phyloP scores from a whole-genome alignment of 2,113 vertebrate genomes.

The Carlito syrichta region DNA sequence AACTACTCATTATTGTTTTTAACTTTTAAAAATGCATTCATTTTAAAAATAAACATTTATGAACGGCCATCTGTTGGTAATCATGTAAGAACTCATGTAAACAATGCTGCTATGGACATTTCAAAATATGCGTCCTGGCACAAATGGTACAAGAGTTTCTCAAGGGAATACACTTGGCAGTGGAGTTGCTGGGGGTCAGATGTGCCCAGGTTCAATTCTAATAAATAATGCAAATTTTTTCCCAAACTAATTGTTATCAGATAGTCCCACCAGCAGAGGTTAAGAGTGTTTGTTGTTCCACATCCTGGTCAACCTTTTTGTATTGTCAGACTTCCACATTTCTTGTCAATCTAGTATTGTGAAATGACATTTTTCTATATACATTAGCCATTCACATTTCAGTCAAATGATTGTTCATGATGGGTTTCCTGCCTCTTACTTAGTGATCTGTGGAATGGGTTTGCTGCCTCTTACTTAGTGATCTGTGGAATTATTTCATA shows the following conservation, averaged over 20 bases:
- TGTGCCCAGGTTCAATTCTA: not conserved
- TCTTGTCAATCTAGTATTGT: not conserved
- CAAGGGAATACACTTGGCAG: not conserved
- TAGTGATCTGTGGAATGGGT: too few species aligned
- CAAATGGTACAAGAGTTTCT: not conserved
- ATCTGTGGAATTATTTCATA: not conserved
- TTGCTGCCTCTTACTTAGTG: too few species aligned
- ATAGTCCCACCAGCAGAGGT: not conserved
- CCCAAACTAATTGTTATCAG: not conserved
- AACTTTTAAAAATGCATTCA: not conserved
- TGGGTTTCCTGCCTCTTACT: not conserved
- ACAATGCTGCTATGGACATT: not conserved
- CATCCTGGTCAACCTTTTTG: not conserved
- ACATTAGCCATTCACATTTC: not conserved
- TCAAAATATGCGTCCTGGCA: not conserved
- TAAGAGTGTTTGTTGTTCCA: not conserved
- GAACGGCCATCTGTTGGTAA: not conserved
- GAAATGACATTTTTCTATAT: not conserved
- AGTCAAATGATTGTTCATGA: not conserved
- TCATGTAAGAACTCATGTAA: not conserved
- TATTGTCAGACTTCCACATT: not conserved
- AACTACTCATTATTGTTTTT: not conserved
- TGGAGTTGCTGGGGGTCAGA: not conserved
- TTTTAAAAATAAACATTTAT: not conserved
- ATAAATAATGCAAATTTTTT: not conserved